A percentile compares a stretch with the other conserved stretches of the same genome.
Evolutionary conservation across 1,140 invertebrate species (phyloP).

Genomic region (Triops longicaudatus): DNA sequence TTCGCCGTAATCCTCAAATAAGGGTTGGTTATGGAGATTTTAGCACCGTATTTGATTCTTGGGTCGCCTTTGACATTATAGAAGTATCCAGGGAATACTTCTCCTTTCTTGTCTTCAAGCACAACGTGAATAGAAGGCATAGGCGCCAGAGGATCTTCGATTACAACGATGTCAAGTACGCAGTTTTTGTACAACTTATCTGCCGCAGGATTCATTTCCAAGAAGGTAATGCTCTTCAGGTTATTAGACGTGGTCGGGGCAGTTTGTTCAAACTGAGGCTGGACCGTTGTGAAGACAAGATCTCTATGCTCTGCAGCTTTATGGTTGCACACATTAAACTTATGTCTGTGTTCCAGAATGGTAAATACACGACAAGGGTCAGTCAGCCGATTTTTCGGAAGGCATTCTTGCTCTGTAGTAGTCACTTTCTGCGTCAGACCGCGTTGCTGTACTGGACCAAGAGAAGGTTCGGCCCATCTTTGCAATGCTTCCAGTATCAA

Average conservation of each 20-base stretch:
- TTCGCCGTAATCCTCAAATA: not conserved
- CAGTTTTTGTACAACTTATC: not conserved
- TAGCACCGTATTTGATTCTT: not conserved
- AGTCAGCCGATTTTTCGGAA: not conserved
- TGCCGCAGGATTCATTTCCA: not conserved
- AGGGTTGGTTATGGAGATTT: not conserved
- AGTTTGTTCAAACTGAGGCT: not conserved
- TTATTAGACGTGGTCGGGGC: not conserved
- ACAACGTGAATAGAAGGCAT: not conserved
- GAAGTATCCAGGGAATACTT: not conserved
- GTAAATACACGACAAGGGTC: not conserved
- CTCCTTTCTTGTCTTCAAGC: not conserved
- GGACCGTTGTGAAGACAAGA: not conserved
- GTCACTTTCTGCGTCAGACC: no score
- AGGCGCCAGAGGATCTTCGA: not conserved
- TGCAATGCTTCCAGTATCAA: not conserved
- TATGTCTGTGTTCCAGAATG: not conserved
- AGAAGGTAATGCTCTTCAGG: not conserved
- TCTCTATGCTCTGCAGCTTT: not conserved
- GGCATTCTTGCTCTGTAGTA: no score
- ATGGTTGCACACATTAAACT: not conserved
- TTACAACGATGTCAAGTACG: not conserved
- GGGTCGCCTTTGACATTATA: not conserved
- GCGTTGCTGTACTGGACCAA: not conserved
- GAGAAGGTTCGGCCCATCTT: not conserved